Conservation (phyloP, 2,797 vertebrate species). For the Micrastur ruficollis region DNA sequence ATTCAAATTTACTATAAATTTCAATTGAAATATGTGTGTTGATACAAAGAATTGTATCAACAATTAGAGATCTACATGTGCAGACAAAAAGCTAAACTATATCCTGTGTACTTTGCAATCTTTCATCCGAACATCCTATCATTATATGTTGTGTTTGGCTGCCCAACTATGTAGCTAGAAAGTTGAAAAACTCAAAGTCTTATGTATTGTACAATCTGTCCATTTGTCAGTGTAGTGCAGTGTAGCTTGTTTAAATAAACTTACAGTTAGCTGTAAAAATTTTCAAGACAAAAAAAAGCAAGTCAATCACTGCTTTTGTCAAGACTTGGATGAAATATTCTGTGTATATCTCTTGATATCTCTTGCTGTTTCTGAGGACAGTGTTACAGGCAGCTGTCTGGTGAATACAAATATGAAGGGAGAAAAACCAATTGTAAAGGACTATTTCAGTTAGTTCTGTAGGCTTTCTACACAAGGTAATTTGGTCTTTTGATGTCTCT, state of each 20-base stretch:
- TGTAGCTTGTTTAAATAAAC: neutral
- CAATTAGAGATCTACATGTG: neutral
- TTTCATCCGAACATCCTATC: neutral
- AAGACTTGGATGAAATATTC: neutral
- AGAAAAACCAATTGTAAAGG: neutral
- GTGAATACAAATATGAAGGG: neutral
- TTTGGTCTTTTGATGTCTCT: neutral
- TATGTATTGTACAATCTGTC: accelerated
- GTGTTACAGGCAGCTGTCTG: neutral
- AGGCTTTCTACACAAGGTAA: neutral
- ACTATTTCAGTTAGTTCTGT: neutral
- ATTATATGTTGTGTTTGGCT: neutral
- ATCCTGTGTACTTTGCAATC: neutral
- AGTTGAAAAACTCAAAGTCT: neutral
- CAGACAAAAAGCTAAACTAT: neutral
- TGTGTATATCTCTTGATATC: neutral
- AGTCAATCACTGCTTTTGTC: neutral
- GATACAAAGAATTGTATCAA: neutral
- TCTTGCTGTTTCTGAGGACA: neutral
- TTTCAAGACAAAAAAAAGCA: neutral
- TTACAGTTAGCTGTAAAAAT: neutral
- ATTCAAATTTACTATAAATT: neutral
- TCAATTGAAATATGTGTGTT: neutral
- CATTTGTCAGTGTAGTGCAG: neutral
- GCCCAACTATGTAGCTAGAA: neutral